Conservation (phyloP, 2,113 vertebrate genomes). For the Hypanus sabinus region DNA sequence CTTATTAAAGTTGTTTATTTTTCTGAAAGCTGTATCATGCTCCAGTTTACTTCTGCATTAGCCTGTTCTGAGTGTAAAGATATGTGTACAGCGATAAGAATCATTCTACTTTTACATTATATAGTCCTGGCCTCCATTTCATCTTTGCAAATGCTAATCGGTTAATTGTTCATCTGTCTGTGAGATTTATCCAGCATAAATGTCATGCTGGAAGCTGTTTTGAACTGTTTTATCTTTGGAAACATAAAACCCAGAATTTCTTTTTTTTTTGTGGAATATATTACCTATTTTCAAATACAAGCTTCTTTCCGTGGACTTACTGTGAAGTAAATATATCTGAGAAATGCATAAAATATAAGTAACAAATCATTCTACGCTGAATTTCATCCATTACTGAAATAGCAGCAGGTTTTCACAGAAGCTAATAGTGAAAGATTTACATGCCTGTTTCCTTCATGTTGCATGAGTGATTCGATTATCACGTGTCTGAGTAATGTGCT, state of each 20-base stretch:
- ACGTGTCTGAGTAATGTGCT: background rate
- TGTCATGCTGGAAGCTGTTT: conserved; percentile 32
- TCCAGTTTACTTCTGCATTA: background rate
- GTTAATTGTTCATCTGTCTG: conserved; percentile 34
- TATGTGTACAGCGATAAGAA: conserved; percentile 9
- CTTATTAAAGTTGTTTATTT: background rate
- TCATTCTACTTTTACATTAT: conserved; percentile 19
- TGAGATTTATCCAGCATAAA: conserved; percentile 29
- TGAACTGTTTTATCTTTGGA: conserved; percentile 27
- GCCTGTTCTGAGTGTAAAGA: background rate
- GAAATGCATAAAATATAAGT: conserved; percentile 19
- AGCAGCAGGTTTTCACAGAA: background rate
- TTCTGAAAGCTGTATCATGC: background rate
- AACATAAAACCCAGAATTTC: conserved; percentile 29
- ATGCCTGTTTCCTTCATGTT: background rate
- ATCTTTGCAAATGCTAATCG: conserved; percentile 33
- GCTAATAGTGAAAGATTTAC: background rate
- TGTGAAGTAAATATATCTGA: conserved; percentile 11
- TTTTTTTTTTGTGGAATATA: background rate
- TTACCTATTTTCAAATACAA: conserved; percentile 4
- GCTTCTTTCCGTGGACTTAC: background rate
- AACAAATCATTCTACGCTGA: background rate
- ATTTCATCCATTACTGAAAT: conserved; percentile 28
- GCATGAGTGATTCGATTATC: background rate
- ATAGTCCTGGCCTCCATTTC: conserved; percentile 29